These are phyloP conservation scores for Bufotes viridis DNA, from an alignment of 2,797 vertebrate species.

Conservation along the genomic window DNA sequence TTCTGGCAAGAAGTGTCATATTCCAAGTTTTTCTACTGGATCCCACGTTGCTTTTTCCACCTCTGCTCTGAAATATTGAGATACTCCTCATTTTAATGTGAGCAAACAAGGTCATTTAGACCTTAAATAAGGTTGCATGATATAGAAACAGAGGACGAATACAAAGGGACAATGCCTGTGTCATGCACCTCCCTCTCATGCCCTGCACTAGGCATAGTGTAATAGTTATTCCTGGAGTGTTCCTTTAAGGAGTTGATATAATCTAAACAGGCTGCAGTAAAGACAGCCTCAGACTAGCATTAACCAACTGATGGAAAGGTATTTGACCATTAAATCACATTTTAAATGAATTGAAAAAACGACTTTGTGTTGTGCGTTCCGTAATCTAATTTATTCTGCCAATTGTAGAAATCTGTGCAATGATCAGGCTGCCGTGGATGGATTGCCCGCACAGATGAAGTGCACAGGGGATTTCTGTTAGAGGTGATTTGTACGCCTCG, in stretches of 20 bases:
- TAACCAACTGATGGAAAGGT: not conserved
- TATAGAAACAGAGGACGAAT: not conserved
- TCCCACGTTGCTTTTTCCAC: not conserved
- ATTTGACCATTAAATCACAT: not conserved
- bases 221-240: not conserved
- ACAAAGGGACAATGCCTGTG: not conserved
- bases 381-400: not conserved
- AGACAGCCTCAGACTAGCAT: not conserved
- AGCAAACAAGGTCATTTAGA: too few relatives aligned
- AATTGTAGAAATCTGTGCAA: not conserved
- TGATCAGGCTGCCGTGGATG: not conserved
- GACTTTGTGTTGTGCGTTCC: not conserved
- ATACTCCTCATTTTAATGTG: too few relatives aligned
- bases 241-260: not conserved
- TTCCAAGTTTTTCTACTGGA: not conserved
- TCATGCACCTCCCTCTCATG: too few relatives aligned
- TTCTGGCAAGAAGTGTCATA: too few relatives aligned
- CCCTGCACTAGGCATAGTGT: too few relatives aligned
- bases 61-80: too few relatives aligned
- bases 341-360: too few relatives aligned
- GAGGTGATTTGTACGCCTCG: conserved; percentile 3
- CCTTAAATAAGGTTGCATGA: not conserved
- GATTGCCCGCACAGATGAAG: not conserved
- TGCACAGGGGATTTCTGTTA: not conserved
- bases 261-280: not conserved